phyloP scores from a whole-genome alignment of 2,797 vertebrate species.

The Somateria mollissima region DNA sequence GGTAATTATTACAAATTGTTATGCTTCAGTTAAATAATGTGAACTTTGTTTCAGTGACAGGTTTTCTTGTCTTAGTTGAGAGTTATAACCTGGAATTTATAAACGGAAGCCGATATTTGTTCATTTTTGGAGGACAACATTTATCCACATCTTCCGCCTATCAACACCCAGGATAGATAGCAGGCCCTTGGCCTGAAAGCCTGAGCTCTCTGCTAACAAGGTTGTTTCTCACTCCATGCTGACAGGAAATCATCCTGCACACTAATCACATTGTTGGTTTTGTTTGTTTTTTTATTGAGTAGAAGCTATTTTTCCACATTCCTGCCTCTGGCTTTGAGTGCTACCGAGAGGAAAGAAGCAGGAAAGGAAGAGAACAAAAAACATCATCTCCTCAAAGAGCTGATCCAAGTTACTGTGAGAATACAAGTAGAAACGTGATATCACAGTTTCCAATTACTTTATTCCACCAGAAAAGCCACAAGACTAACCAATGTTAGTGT shows the following conservation, averaged over 20 bases:
- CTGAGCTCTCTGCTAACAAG: slow-evolving; percentile 3
- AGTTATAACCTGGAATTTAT: not conserved
- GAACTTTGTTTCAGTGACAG: not conserved
- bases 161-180: not conserved
- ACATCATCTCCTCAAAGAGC: not conserved
- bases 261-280: not conserved
- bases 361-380: not conserved
- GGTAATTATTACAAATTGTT: not conserved
- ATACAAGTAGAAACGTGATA: rapidly evolving
- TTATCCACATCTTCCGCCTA: not conserved
- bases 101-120: not conserved
- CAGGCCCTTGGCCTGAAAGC: not conserved
- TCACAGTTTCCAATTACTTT: not conserved
- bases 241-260: not conserved
- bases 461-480: not conserved
- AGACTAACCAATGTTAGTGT: not conserved
- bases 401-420: not conserved
- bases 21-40: not conserved
- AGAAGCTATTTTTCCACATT: not conserved
- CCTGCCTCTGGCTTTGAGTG: not conserved
- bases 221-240: not conserved
- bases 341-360: not conserved
- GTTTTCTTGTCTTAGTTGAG: not conserved
- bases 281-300: not conserved
- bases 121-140: not conserved